Percentiles rank a stretch among this genome's conserved stretches.
phyloP scores from a whole-genome alignment of 2,797 vertebrate species.

The Bovichtus diacanthus region DNA sequence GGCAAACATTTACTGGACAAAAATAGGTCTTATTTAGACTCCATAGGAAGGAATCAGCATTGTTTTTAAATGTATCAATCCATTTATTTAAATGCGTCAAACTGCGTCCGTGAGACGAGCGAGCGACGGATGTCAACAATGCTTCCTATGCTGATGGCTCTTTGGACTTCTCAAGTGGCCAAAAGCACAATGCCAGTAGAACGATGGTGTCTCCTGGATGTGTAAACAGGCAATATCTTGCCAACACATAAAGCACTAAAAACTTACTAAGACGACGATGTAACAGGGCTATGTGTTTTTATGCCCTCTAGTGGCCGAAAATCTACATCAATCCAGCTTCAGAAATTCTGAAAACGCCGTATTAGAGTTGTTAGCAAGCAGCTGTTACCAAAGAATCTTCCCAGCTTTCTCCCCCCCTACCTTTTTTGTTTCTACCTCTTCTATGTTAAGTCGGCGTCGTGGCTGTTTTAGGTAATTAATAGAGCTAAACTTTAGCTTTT shows the following conservation, averaged over 20 bases:
- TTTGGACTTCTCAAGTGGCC: not conserved
- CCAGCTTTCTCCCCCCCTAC: not conserved
- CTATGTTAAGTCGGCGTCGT: not conserved
- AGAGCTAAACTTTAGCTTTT: slow-evolving; percentile 8
- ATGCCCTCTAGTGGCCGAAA: slow-evolving; percentile 13
- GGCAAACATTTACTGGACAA: not conserved
- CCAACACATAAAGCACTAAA: not conserved
- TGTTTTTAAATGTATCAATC: not conserved
- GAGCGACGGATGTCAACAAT: not conserved
- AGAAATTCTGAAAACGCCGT: slow-evolving; percentile 13
- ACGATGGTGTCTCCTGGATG: not conserved
- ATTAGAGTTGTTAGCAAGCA: slow-evolving; percentile 16
- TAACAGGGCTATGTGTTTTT: not conserved
- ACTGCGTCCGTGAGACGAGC: not conserved
- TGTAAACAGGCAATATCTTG: not conserved
- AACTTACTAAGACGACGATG: not conserved
- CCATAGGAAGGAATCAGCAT: too few species aligned
- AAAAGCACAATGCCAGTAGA: not conserved
- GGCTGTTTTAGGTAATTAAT: slow-evolving; percentile 9
- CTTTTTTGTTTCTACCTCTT: not conserved
- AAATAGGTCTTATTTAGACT: not conserved
- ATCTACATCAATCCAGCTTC: not conserved
- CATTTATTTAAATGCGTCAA: not conserved
- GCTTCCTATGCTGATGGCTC: not conserved
- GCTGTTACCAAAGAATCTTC: slow-evolving; percentile 5